phyloP scores from a whole-genome alignment of 2,888 invertebrate genomes.

The Drosophila kambysellisi region DNA sequence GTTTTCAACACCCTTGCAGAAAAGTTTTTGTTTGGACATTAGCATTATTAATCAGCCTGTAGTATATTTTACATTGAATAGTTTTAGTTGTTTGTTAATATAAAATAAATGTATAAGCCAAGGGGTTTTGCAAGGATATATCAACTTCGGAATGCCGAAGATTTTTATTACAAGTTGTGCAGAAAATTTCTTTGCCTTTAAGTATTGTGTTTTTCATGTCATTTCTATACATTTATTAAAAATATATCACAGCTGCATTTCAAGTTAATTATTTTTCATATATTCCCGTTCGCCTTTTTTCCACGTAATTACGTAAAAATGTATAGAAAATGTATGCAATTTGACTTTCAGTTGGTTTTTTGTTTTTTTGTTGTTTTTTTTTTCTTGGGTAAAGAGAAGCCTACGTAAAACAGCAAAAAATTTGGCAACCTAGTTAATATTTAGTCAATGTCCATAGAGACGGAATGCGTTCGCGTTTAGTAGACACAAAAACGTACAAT shows the following conservation, averaged over 20 bases:
- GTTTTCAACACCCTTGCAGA: conserved; percentile 22
- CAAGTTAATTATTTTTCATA: conserved; percentile 55
- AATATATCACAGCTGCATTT: conserved; percentile 79
- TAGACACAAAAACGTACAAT: conserved; percentile 52
- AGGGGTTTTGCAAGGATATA: conserved; percentile 28
- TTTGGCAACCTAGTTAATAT: conserved; percentile 75
- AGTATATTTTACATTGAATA: not conserved
- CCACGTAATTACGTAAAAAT: conserved; percentile 51
- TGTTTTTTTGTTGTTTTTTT: conserved; percentile 2
- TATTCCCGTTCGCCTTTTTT: conserved; percentile 22
- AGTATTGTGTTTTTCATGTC: conserved; percentile 32
- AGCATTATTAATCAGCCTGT: not conserved
- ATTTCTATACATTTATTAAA: conserved; percentile 65
- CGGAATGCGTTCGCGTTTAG: conserved; percentile 65
- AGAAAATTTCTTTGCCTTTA: conserved; percentile 41
- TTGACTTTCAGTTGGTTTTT: conserved; percentile 10
- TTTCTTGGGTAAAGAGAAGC: conserved; percentile 44
- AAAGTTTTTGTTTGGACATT: not conserved
- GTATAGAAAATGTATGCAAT: conserved; percentile 66
- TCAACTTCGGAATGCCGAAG: conserved; percentile 40
- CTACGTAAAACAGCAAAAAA: conserved; percentile 69
- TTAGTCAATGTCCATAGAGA: conserved; percentile 68
- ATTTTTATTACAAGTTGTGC: conserved; percentile 20
- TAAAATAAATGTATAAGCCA: not conserved
- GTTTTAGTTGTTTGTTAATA: not conserved